phyloP scores from a whole-genome alignment of 2,797 vertebrate species.

The Cygnus olor region DNA sequence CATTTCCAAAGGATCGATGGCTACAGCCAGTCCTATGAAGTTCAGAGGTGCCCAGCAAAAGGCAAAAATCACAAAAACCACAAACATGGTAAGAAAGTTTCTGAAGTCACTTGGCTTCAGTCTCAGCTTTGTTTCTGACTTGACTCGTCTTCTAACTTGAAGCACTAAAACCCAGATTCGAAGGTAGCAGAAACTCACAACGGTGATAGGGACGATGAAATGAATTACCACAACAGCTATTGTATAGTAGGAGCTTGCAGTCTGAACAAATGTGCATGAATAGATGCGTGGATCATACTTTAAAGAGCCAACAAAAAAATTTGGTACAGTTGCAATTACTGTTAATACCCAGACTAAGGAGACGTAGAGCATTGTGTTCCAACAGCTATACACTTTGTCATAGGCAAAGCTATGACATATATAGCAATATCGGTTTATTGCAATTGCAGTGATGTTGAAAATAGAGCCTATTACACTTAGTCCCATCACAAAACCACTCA shows the following conservation, averaged over 20 bases:
- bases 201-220: conserved; percentile 86
- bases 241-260: conserved; percentile 84
- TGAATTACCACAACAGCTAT: conserved; percentile 85
- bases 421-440: conserved; percentile 89
- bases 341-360: conserved; percentile 87
- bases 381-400: conserved; percentile 80
- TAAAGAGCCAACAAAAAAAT: conserved; percentile 87
- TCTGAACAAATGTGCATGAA: conserved; percentile 89
- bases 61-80: conserved; percentile 89
- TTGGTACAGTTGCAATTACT: conserved; percentile 83
- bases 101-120: conserved; percentile 82
- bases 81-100: conserved; percentile 91
- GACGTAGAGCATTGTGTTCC: conserved; percentile 82
- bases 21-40: conserved; percentile 86
- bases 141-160: conserved; percentile 84
- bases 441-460: conserved; percentile 90
- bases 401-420: conserved; percentile 87
- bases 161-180: conserved; percentile 89
- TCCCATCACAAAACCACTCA: conserved; percentile 89
- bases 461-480: conserved; percentile 89
- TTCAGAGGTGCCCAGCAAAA: conserved; percentile 90
- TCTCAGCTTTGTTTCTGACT: conserved; percentile 79
- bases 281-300: conserved; percentile 86
- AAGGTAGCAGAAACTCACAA: conserved; percentile 90
- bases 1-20: conserved; percentile 80